Base-by-base conservation (phyloP, 2,797 vertebrate genomes). In the Eutrigla gurnardus region DNA sequence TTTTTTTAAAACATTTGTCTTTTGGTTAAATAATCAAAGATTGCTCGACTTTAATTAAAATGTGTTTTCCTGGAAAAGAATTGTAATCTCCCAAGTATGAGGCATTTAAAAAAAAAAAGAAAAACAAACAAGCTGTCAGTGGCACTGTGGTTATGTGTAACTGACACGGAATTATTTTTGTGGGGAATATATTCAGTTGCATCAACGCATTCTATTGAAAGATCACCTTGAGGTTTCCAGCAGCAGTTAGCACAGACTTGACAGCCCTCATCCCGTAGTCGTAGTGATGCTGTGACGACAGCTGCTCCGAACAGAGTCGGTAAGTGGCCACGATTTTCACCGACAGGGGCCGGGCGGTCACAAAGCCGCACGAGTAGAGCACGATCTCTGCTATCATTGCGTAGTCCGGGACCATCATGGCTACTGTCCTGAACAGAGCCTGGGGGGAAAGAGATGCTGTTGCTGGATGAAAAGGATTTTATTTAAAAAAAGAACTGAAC, bases 361-460 rank as follows among this genome's bases (percentile, higher is more conserved):
- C 96, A 86, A 98, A 98, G 4, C 97, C 96, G 15, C 95, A 97
- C 0, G 96, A 98, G 89, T 97, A 98, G 7, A 98, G 93, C 75
- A 97, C 95, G 2, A 97, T 98, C 89, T 98, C 97, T 1, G 96
- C 96, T 14, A 98, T 98, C 96, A 98, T 96, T 42, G 96, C 96
- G 0, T 98, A 98, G 88, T 98, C 97, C 0, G 97, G 97, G 14
- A 98, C 96, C 97, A 98, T 98, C 97, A 98, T 97, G 4, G 97
- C 97, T 36, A 97, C 97, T 0, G 96, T 97, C 70, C 96, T 93
- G 80, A 97, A 98, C 67, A 98, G 94, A 75, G 97, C 96, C 97
- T 97, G 55, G 32, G 25, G 33, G 46, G 4, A 39, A 63, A 70
- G n/a, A 53, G 7, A 55, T 12, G 42, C 14, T 68, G 59, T 52